Base-by-base conservation (phyloP, 2,888 invertebrate genomes). In the Watsonalla binaria region DNA sequence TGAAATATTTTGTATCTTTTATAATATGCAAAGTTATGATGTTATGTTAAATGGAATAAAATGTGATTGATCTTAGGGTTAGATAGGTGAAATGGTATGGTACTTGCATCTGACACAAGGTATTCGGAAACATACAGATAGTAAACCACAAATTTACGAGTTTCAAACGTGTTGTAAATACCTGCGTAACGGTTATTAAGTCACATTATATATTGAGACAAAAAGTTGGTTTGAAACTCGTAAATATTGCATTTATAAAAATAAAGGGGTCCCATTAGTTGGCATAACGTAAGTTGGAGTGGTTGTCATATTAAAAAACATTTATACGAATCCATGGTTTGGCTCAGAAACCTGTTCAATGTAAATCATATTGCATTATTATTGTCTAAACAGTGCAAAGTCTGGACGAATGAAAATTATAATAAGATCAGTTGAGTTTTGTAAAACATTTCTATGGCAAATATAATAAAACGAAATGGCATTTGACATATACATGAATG, bases 1-100 rank as follows among this genome's bases (percentile, higher is more conserved):
- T 78, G 74, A 82, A 81, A 84, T 80, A 79, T 86, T 88, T 88
- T 87, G 82, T 88, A 88, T 84, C 80, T 87, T 89, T 88, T 88
- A 81, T 88, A 86, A 83, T 82, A 82, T 78, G 82, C 83, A 82
- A 81, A 74, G 79, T 78, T 78, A 72, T 72, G 70, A 75, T 76
- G 75, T 83, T 87, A 78, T 85, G 86, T 88, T 87, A 74, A 76
- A 81, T 76, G 75, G 78, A 80, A 76, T 78, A 75, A 84, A 83
- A 79, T 86, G 86, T 86, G 87, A 89, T 87, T 80, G 82, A 85
- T 76, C 76, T 82, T 87, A 88, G 84, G 70, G 69, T 82, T 84
- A 84, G 81, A 78, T 82, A 83, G 78, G 76, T 67, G 73, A 78
- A 72, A 77, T 72, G 76, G 74, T 67, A 71, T 65, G 57, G 65